Evolutionary conservation across 2,797 vertebrate genomes (phyloP).

Genomic region (Cossypha caffra): DNA sequence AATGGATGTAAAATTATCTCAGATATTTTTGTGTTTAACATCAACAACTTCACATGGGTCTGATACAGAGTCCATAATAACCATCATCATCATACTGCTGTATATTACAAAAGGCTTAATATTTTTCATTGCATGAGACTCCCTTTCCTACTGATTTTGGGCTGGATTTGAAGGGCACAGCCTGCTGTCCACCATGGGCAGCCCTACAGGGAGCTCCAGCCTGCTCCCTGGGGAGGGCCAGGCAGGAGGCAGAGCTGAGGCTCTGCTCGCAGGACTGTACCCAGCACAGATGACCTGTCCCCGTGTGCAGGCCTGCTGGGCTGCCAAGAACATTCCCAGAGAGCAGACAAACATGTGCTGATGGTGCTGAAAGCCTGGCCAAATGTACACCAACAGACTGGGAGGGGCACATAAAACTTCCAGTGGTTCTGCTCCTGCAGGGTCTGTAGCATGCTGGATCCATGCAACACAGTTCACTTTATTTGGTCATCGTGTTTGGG

Average conservation of each 20-base stretch:
- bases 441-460: neutral
- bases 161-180: neutral
- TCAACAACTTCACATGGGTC: neutral
- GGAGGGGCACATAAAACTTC: neutral
- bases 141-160: neutral
- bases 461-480: neutral
- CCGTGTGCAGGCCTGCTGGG: neutral
- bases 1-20: neutral
- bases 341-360: rapidly evolving
- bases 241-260: neutral
- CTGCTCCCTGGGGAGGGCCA: neutral
- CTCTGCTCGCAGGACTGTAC: neutral
- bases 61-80: neutral
- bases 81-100: neutral
- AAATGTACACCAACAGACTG: rapidly evolving
- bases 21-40: neutral
- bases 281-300: neutral
- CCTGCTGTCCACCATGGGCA: neutral
- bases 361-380: neutral
- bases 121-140: neutral
- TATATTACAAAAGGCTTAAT: neutral
- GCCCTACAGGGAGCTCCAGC: neutral
- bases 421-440: neutral
- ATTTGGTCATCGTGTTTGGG: neutral
- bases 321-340: neutral